Base-by-base conservation (phyloP, 2,113 vertebrate genomes). In the Australoheros scitulus region DNA sequence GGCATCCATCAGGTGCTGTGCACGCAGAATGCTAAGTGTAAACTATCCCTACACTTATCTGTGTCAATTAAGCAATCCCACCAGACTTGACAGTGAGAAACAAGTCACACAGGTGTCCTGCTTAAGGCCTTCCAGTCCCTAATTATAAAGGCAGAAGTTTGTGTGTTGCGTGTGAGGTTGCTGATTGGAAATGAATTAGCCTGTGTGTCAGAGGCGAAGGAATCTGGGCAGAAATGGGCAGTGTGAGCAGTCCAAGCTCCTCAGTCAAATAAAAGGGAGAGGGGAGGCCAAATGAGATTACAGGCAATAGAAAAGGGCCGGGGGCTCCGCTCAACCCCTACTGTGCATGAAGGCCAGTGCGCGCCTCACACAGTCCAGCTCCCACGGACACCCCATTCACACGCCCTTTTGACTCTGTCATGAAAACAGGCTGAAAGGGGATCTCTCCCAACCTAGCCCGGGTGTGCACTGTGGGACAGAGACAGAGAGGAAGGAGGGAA, bases 361-460 rank as follows among this genome's bases (percentile, higher is more conserved):
- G 89, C 91, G 93, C 93, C 94, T 94, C 96, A 94, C 94, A 96
- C 94, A 91, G 94, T 94, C 94, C 95, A 93, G 95, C 96, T 97
- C 96, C 96, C 97, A 97, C 95, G 92, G 96, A 97, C 93, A 95
- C 95, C 94, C 96, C 96, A 97, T 99, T 99, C 98, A 99, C 98
- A 99, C 97, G 98, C 98, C 98, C 98, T 98, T 98, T 97, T 96
- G 96, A 97, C 97, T 97, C 95, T 95, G 95, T 95, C 95, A 95
- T 95, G 94, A 95, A 96, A 96, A 95, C 91, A 90, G 93, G 86
- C 95, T 96, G 95, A 96, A 96, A 96, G 93, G 94, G 93, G 92
- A 95, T 94, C 95, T 94, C 93, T 94, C 90, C 85, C 80, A 90
- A 91, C 93, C 91, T 88, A 93, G 93, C 87, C 82, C 76, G 83